Conservation (phyloP, 2,113 vertebrate species). For the Ammodramus savannarum region DNA sequence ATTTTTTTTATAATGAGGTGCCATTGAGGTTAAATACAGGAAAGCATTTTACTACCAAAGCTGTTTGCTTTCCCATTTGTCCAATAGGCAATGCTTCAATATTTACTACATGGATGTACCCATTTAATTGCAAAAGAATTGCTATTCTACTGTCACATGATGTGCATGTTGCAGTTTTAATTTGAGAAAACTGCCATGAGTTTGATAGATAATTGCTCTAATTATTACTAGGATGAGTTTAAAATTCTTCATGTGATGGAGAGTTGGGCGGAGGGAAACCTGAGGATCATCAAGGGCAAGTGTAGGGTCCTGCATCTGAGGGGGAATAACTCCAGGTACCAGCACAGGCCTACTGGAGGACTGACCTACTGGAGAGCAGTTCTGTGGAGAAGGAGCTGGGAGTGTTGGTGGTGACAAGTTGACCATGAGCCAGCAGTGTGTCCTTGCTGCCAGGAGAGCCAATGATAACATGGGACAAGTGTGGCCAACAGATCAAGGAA, state of each 20-base stretch:
- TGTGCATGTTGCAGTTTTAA: not conserved
- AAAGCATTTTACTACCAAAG: not conserved
- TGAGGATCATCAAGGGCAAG: not conserved
- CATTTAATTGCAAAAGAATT: not conserved
- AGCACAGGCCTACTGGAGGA: not conserved
- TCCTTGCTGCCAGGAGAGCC: not conserved
- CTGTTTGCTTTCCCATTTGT: not conserved
- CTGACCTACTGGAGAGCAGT: not conserved
- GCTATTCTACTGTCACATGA: not conserved
- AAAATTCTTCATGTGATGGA: not conserved
- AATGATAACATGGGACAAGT: rapidly evolving
- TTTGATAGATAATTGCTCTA: not conserved
- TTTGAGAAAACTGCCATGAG: not conserved
- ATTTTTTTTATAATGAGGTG: not conserved
- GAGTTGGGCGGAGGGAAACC: not conserved
- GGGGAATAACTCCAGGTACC: not conserved
- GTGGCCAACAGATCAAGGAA: not conserved
- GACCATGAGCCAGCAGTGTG: not conserved
- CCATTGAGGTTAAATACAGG: not conserved
- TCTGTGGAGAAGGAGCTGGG: not conserved
- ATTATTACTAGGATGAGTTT: not conserved
- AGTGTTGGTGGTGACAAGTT: not conserved
- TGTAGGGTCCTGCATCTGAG: not conserved
- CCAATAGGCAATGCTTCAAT: not conserved
- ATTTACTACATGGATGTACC: not conserved